Evolutionary conservation across 2,888 invertebrate genomes (phyloP), one percentile per base, ranked within the genome.

Genomic region (Micoletzkya japonica): DNA sequence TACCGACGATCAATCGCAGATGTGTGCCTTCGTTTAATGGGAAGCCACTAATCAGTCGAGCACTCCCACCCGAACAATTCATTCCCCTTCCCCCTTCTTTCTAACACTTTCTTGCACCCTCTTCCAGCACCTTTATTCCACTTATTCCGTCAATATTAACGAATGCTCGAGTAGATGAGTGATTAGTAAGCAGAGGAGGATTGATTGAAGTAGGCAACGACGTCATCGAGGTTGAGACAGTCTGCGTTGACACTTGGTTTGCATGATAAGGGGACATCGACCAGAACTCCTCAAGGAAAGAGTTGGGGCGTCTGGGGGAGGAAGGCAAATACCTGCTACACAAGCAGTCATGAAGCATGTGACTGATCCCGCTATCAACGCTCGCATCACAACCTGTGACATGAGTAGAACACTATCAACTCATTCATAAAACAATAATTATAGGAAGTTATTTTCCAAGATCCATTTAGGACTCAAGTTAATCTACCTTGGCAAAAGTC

Each of bases 401-500:
- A 7, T 10, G 44, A 44, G 20, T 20, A 14, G 44, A 14, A 44
- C n/a, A n/a, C n/a, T n/a, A n/a, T n/a, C n/a, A n/a, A n/a, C n/a
- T n/a, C n/a, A n/a, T n/a, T n/a, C n/a, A n/a, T n/a, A n/a, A n/a
- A n/a, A n/a, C n/a, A n/a, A n/a, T n/a, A n/a, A n/a, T n/a, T n/a
- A n/a, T n/a, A n/a, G n/a, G n/a, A n/a, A n/a, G n/a, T n/a, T n/a
- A n/a, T n/a, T n/a, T n/a, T n/a, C n/a, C n/a, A n/a, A n/a, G n/a
- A 44, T 49, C 20, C 10, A 63, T 63, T 24, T 3, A 50, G 4
- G 14, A 56, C 17, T 1, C 17, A 37, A n/a, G 20, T 10, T 34
- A 24, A 52, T 63, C 52, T 37, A 76, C 73, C 71, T 76, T 71
- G 6, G 82, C 76, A 37, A 82, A 74, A 20, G 66, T 54, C 7